Percentiles rank a stretch among this genome's conserved stretches.
Evolutionary conservation across 2,888 invertebrate species (phyloP).

Genomic region (Meteorus colon): DNA sequence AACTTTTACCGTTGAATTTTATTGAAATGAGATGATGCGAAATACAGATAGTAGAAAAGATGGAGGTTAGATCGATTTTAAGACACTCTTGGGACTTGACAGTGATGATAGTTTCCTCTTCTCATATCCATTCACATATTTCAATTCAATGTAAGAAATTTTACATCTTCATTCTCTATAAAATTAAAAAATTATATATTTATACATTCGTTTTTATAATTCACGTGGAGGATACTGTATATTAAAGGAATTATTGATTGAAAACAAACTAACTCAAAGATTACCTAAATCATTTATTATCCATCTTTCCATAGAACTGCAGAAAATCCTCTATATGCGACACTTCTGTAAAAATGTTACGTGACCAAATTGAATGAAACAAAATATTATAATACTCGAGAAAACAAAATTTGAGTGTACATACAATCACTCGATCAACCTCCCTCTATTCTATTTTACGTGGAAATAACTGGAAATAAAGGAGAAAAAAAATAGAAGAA

Average conservation of each 20-base stretch:
- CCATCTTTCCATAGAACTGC: too few relatives aligned
- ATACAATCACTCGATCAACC: too few relatives aligned
- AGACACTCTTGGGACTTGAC: background rate
- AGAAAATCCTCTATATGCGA: too few relatives aligned
- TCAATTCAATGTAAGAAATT: conserved; percentile 28
- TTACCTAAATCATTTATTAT: too few relatives aligned
- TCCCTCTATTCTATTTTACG: too few relatives aligned
- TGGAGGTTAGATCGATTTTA: conserved; percentile 4
- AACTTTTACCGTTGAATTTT: conserved; percentile 40
- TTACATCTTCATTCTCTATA: conserved; percentile 14
- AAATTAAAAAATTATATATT: background rate
- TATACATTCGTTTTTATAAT: background rate
- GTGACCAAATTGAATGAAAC: too few relatives aligned
- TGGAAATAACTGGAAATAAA: background rate
- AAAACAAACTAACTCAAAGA: too few relatives aligned
- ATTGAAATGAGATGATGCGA: conserved; percentile 51
- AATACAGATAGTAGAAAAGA: conserved; percentile 1
- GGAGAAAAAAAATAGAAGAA: background rate
- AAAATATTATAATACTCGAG: too few relatives aligned
- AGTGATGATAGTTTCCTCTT: conserved; percentile 26
- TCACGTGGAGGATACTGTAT: background rate
- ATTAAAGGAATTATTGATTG: too few relatives aligned
- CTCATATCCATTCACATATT: conserved; percentile 21
- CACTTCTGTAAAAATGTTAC: too few relatives aligned
- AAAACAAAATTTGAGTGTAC: too few relatives aligned